Evolutionary conservation across 2,888 invertebrate species (phyloP).

Genomic region (Cybosia mesomella): DNA sequence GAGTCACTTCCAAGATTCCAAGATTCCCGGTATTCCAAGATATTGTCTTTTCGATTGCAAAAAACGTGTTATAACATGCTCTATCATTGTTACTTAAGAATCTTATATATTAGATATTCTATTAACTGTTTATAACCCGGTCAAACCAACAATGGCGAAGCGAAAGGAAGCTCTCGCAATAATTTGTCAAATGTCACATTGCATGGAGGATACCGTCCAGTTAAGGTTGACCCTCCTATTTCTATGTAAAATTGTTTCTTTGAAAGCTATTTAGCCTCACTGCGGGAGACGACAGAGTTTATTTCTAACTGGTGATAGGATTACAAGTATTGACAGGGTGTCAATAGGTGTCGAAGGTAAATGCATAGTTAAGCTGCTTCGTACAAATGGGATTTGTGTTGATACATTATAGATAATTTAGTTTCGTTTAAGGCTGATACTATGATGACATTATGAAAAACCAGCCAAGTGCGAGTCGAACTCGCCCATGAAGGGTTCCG

Average conservation of each 20-base stretch:
- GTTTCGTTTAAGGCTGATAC: neutral
- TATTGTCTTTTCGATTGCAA: neutral
- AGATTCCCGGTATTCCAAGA: too few relatives aligned
- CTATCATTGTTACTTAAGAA: constrained; percentile 16
- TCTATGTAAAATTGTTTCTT: neutral
- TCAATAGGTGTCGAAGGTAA: constrained; percentile 34
- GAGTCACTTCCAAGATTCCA: neutral
- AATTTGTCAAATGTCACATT: constrained; percentile 58
- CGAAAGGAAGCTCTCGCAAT: constrained; percentile 53
- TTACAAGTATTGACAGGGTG: constrained; percentile 30
- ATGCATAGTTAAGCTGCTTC: constrained; percentile 30
- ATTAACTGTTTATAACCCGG: constrained; percentile 40
- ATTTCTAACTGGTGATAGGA: constrained; percentile 12
- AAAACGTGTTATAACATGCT: neutral
- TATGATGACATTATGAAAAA: too few relatives aligned
- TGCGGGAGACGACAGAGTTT: constrained; percentile 13
- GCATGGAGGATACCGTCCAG: constrained; percentile 15
- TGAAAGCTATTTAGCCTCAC: neutral
- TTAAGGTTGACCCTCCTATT: constrained; percentile 1
- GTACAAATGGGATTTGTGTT: constrained; percentile 25
- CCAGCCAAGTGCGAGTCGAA: too few relatives aligned
- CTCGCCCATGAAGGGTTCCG: too few relatives aligned
- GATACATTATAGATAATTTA: constrained; percentile 12
- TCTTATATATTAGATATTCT: constrained; percentile 28
- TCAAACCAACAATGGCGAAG: constrained; percentile 42